Percentiles rank a stretch among this genome's conserved stretches.
phyloP scores from a whole-genome alignment of 2,797 vertebrate genomes.

The Pachyuromys duprasi region DNA sequence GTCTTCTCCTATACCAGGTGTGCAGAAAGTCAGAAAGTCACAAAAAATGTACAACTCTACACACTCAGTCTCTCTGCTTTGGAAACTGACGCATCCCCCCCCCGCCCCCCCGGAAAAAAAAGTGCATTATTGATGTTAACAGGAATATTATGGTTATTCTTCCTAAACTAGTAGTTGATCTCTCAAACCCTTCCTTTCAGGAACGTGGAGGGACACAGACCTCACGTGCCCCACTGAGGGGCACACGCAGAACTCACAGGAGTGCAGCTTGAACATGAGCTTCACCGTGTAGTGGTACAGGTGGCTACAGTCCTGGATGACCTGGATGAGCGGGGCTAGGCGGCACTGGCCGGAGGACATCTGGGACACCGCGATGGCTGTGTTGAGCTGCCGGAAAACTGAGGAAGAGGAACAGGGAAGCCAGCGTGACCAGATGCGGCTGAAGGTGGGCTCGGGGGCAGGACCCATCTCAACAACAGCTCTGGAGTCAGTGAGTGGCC shows the following conservation, averaged over 20 bases:
- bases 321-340: constrained; percentile 97
- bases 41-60: background rate
- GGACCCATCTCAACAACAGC: background rate
- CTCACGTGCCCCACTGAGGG: accelerated
- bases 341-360: constrained; percentile 97
- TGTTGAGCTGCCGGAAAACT: constrained; percentile 96
- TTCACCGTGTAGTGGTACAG: constrained; percentile 98
- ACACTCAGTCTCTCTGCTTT: background rate
- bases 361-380: constrained; percentile 95
- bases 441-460: accelerated
- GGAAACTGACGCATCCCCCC: background rate
- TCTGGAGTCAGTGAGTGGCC: background rate
- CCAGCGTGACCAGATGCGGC: accelerated
- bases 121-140: background rate
- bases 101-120: background rate
- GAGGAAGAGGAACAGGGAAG: background rate
- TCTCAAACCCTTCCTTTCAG: background rate
- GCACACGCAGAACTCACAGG: constrained; percentile 90
- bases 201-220: accelerated
- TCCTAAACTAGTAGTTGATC: background rate
- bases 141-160: background rate
- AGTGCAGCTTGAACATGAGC: constrained; percentile 97
- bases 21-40: background rate
- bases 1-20: accelerated
- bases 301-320: constrained; percentile 97